A percentile compares a stretch with the other conserved stretches of the same genome.
Evolutionary conservation across 2,113 vertebrate species (phyloP).

Genomic region (Limanda limanda): DNA sequence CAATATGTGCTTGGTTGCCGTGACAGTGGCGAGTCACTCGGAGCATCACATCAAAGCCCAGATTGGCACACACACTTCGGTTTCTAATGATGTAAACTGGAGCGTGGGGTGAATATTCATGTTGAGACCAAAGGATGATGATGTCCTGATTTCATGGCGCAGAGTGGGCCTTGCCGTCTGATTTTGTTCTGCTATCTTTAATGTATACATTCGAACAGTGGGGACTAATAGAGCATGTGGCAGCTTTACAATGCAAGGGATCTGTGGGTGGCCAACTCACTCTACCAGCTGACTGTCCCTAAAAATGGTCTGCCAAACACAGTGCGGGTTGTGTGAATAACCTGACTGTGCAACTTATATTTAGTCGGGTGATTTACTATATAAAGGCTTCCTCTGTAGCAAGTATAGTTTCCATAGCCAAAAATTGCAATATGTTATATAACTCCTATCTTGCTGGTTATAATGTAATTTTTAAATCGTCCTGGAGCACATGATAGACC

Average conservation of each 20-base stretch:
- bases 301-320: slow-evolving; percentile 71
- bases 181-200: slow-evolving; percentile 67
- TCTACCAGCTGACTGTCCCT: slow-evolving; percentile 65
- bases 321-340: slow-evolving; percentile 39
- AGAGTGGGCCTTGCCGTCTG: slow-evolving; percentile 54
- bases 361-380: slow-evolving; percentile 21
- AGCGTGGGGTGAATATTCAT: slow-evolving; percentile 63
- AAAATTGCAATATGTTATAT: neutral
- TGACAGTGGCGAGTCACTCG: slow-evolving; percentile 61
- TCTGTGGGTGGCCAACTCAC: slow-evolving; percentile 69
- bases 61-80: slow-evolving; percentile 52
- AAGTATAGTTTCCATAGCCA: neutral
- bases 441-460: neutral
- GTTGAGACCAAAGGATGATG: slow-evolving; percentile 57
- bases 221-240: slow-evolving; percentile 78
- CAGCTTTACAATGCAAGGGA: slow-evolving; percentile 76
- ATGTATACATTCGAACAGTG: slow-evolving; percentile 76
- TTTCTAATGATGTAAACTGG: slow-evolving; percentile 51
- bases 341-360: slow-evolving; percentile 42
- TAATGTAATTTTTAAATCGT: neutral
- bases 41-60: slow-evolving; percentile 56
- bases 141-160: slow-evolving; percentile 73
- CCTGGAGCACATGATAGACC: neutral
- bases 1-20: slow-evolving; percentile 60
- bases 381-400: neutral